Evolutionary conservation across 2,797 vertebrate species (phyloP).

Genomic region (Protonibea diacanthus): DNA sequence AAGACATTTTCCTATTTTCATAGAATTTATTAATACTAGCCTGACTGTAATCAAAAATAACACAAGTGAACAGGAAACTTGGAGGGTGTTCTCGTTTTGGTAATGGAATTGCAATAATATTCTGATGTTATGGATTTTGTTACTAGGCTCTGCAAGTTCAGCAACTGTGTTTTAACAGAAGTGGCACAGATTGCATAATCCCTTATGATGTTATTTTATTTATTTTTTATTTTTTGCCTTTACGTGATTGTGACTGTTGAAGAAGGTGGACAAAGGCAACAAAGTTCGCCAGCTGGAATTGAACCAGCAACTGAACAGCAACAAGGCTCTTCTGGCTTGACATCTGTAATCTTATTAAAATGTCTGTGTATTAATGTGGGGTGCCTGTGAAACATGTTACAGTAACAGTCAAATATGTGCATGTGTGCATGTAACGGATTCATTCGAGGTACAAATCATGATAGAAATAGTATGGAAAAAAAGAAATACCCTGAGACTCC

Average conservation of each 20-base stretch:
- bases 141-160: background rate
- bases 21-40: background rate
- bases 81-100: background rate
- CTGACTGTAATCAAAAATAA: constrained; percentile 1
- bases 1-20: background rate
- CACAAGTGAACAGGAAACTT: background rate
- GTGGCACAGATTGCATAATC: constrained; percentile 7
- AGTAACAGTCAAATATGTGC: constrained; percentile 2
- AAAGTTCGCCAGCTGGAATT: no score
- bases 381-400: background rate
- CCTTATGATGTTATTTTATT: background rate
- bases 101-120: background rate
- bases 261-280: no score
- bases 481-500: constrained; percentile 1
- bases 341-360: constrained; percentile 13
- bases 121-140: background rate
- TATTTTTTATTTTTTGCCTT: no score
- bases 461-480: constrained; percentile 3
- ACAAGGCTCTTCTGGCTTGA: no score
- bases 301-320: no score
- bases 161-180: constrained; percentile 2
- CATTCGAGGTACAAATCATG: constrained; percentile 16
- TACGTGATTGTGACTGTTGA: no score
- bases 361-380: background rate
- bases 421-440: constrained; percentile 1